Evolutionary conservation across 2,888 invertebrate genomes (phyloP).

Genomic region (Marronus borbonicus): DNA sequence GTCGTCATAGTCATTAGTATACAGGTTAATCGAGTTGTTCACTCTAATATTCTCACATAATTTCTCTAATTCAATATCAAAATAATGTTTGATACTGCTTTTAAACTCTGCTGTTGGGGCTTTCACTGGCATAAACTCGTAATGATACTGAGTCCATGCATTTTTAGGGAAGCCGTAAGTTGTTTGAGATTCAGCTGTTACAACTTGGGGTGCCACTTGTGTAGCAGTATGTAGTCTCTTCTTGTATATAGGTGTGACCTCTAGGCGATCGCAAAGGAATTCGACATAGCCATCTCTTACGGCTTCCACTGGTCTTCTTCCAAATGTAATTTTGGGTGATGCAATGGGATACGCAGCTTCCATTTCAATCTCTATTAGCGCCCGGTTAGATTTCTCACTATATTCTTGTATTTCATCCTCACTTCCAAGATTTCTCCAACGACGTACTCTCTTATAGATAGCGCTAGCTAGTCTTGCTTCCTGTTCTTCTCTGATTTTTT

Average conservation of each 20-base stretch:
- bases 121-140: constrained; percentile 59
- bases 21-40: constrained; percentile 73
- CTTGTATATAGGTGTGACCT: constrained; percentile 74
- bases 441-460: constrained; percentile 60
- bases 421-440: constrained; percentile 79
- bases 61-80: constrained; percentile 59
- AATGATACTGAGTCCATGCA: constrained; percentile 79
- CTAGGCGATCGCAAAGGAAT: constrained; percentile 75
- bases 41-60: constrained; percentile 64
- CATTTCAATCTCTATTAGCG: constrained; percentile 79
- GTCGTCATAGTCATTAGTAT: constrained; percentile 76
- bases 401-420: constrained; percentile 76
- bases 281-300: constrained; percentile 81
- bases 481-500: constrained; percentile 74
- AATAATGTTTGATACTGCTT: constrained; percentile 62
- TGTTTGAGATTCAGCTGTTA: constrained; percentile 76
- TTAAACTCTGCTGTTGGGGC: constrained; percentile 62
- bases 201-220: constrained; percentile 73
- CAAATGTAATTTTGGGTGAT: constrained; percentile 69
- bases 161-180: constrained; percentile 79
- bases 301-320: constrained; percentile 73
- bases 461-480: constrained; percentile 60
- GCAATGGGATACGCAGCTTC: constrained; percentile 76
- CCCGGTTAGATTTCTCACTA: constrained; percentile 72
- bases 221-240: constrained; percentile 73